phyloP scores from a whole-genome alignment of 2,888 invertebrate genomes.

The Drosophila stalkeri region DNA sequence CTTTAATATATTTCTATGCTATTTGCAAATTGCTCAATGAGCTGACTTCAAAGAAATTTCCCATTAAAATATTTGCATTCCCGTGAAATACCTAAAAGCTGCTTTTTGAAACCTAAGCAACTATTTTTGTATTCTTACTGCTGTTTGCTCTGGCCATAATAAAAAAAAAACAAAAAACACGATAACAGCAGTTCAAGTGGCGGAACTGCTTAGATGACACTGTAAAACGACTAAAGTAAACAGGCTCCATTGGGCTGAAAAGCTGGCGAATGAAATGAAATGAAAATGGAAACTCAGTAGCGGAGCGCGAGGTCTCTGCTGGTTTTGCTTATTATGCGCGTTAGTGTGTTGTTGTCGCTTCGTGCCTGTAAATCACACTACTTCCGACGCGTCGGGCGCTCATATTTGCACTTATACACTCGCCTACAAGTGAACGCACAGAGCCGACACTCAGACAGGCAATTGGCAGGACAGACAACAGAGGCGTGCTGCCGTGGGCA shows the following conservation, averaged over 20 bases:
- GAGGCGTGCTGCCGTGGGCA: constrained; percentile 48
- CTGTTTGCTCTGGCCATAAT: constrained; percentile 23
- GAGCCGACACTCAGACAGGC: constrained; percentile 27
- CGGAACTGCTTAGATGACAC: constrained; percentile 63
- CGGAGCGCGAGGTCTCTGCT: constrained; percentile 20
- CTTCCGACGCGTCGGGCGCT: constrained; percentile 64
- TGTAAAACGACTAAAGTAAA: constrained; percentile 51
- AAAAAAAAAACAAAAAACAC: not conserved
- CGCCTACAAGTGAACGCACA: constrained; percentile 30
- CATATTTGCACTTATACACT: constrained; percentile 43
- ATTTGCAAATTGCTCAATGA: not conserved
- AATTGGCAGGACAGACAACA: constrained; percentile 19
- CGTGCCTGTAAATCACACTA: constrained; percentile 78
- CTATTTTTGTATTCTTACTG: constrained; percentile 29
- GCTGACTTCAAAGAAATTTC: constrained; percentile 4
- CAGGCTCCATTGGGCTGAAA: constrained; percentile 16
- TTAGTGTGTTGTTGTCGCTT: constrained; percentile 30
- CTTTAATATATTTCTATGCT: not conserved
- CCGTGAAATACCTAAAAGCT: constrained; percentile 32
- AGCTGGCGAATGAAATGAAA: constrained; percentile 17
- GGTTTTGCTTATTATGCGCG: constrained; percentile 67
- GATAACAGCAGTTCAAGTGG: constrained; percentile 39
- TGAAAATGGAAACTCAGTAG: constrained; percentile 8
- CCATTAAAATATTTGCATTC: constrained; percentile 12
- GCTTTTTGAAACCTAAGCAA: constrained; percentile 25